A percentile compares a stretch with the other conserved stretches of the same genome.
These are phyloP conservation scores for Napeogenes inachia DNA, from an alignment of 2,888 invertebrate genomes.

Conservation along the genomic window DNA sequence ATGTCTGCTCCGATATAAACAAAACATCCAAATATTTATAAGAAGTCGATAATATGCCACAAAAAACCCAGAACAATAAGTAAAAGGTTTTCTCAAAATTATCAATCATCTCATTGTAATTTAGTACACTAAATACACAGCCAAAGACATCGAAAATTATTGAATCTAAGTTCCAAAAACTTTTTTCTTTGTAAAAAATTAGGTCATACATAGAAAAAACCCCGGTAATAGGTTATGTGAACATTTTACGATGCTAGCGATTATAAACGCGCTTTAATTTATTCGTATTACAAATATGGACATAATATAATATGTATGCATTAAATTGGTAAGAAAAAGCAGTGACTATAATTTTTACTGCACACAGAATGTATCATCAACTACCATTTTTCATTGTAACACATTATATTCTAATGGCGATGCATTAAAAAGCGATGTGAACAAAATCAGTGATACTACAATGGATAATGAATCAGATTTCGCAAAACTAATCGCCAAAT, in stretches of 20 bases:
- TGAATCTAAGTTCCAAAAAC: slow-evolving; percentile 54
- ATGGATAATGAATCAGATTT: slow-evolving; percentile 50
- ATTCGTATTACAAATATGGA: slow-evolving; percentile 43
- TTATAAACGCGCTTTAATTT: slow-evolving; percentile 43
- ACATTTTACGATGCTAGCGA: slow-evolving; percentile 78
- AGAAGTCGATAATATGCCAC: slow-evolving; percentile 56
- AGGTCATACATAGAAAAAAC: slow-evolving; percentile 57
- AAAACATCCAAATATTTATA: slow-evolving; percentile 64
- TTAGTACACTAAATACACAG: slow-evolving; percentile 69
- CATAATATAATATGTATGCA: slow-evolving; percentile 38
- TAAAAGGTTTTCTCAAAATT: slow-evolving; percentile 73
- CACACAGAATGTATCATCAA: slow-evolving; percentile 45
- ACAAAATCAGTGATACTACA: slow-evolving; percentile 52
- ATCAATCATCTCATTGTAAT: slow-evolving; percentile 53
- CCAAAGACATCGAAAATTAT: slow-evolving; percentile 74
- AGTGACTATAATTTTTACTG: slow-evolving; percentile 46
- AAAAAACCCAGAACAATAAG: slow-evolving; percentile 58
- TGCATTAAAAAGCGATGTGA: slow-evolving; percentile 51
- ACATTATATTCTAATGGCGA: slow-evolving; percentile 55
- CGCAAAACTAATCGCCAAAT: slow-evolving; percentile 75
- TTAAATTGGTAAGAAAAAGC: slow-evolving; percentile 45
- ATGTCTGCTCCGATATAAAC: slow-evolving; percentile 69
- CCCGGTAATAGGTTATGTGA: slow-evolving; percentile 71
- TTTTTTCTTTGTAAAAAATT: slow-evolving; percentile 52
- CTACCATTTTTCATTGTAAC: slow-evolving; percentile 74